Conservation (phyloP, 2,113 vertebrate genomes). For the Leptodactylus fuscus region DNA sequence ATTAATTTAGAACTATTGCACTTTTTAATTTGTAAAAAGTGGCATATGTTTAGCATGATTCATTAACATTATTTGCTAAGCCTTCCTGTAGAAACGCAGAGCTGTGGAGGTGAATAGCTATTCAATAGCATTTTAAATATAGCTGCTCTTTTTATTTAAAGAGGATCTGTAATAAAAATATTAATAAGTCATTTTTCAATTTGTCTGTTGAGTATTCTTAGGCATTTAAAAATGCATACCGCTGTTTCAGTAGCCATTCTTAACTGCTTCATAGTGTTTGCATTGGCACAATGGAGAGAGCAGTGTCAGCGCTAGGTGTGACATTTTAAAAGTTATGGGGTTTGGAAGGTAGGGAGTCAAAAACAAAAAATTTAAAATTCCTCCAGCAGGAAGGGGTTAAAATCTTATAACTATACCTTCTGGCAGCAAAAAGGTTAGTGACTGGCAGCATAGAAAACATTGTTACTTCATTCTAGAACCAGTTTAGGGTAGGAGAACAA, state of each 20-base stretch:
- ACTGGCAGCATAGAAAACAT: too few relatives aligned
- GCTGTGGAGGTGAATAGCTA: slow-evolving; percentile 1
- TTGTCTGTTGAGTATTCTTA: neutral
- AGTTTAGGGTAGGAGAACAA: too few relatives aligned
- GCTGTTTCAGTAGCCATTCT: neutral
- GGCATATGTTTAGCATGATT: slow-evolving; percentile 23
- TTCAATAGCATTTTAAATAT: slow-evolving; percentile 22
- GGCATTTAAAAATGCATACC: neutral
- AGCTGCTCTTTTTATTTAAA: slow-evolving; percentile 17
- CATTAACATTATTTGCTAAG: slow-evolving; percentile 28
- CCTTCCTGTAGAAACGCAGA: neutral
- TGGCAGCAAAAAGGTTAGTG: too few relatives aligned
- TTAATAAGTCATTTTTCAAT: neutral
- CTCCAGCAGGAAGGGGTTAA: too few relatives aligned
- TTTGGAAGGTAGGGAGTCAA: too few relatives aligned
- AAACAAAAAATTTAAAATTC: too few relatives aligned
- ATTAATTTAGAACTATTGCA: slow-evolving; percentile 47
- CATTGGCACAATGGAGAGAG: too few relatives aligned
- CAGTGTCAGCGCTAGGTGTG: too few relatives aligned
- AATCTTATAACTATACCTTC: too few relatives aligned
- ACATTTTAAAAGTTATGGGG: too few relatives aligned
- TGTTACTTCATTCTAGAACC: too few relatives aligned
- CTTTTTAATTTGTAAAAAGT: slow-evolving; percentile 30
- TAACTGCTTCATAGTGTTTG: too few relatives aligned
- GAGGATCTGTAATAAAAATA: neutral